These are phyloP conservation scores for Parazoanthus swiftii DNA, from an alignment of 92 coral and sea anemone genomes.

Conservation along the genomic window DNA sequence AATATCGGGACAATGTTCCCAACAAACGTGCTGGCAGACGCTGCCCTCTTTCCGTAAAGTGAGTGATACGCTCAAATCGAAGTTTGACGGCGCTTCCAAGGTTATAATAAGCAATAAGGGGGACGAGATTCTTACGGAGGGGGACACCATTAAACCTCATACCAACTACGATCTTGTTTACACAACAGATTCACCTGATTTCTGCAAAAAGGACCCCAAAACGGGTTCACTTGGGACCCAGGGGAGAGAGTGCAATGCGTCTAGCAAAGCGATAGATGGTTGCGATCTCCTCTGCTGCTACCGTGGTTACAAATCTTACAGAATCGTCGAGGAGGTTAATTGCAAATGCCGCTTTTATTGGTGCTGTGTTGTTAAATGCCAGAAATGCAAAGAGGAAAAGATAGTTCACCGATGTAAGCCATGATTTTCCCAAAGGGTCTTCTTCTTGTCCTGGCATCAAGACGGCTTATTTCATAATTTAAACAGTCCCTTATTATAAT, in stretches of 20 bases:
- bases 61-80: conserved; percentile 71
- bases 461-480: neutral
- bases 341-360: conserved; percentile 87
- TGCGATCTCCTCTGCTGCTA: conserved; percentile 89
- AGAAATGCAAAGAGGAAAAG: conserved; percentile 57
- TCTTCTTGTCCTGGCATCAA: neutral
- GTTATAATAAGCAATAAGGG: conserved; percentile 82
- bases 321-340: conserved; percentile 45
- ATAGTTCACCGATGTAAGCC: conserved; percentile 61
- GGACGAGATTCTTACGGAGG: conserved; percentile 61
- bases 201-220: conserved; percentile 67
- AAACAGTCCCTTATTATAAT: neutral
- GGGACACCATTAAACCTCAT: conserved; percentile 78
- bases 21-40: conserved; percentile 81
- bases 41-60: conserved; percentile 73
- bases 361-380: conserved; percentile 91
- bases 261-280: conserved; percentile 84
- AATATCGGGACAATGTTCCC: conserved; percentile 77
- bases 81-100: conserved; percentile 89
- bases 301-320: conserved; percentile 54
- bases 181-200: conserved; percentile 88
- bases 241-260: conserved; percentile 81
- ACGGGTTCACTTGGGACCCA: conserved; percentile 87
- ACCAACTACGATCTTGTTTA: conserved; percentile 88
- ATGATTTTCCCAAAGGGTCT: neutral